Base-by-base conservation (phyloP, 2,797 vertebrate genomes). In the Hyperoplus immaculatus region DNA sequence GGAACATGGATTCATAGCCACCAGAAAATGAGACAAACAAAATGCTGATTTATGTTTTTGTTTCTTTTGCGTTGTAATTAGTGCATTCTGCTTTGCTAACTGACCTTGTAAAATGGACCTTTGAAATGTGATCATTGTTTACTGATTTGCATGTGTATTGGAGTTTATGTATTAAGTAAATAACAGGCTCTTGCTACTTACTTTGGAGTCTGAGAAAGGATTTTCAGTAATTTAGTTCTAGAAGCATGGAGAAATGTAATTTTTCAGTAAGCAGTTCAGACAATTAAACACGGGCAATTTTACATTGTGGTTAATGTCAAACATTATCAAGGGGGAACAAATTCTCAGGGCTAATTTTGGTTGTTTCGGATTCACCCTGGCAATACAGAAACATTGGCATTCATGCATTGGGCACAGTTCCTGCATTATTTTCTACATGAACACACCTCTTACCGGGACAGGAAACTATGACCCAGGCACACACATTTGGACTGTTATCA, bases 1-100 rank as follows among this genome's bases (percentile, higher is more conserved):
- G 47, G 68, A 47, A 69, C 71, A 57, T 78, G 45, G 66, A 78
- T 83, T 85, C 77, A 82, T 29, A 69, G 29, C 70, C 79, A 85
- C 36, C 76, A 61, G 69, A 78, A 76, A 77, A 84, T 75, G 59
- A 53, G 59, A 77, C 58, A 83, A 87, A 86, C 53, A 76, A 83
- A 88, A 84, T 82, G 83, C 83, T 83, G 81, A 83, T 64, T 80
- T 70, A 29, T 73, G 55, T 42, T 69, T 76, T 57, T 46, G 6
- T 43, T 63, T 45, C 11, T 45, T 38, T 64, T 63, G 53, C 38
- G 53, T 62, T 72, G 59, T 58, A 46, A 7, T 42, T 2, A 42
- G 49, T 59, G 58, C 15, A 21, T 66, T 67, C n/a, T 14, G n/a
- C 13, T 46, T 72, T 69, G 53, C 21, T 57, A 18, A 64, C 62